Evolutionary conservation across 2,797 vertebrate species (phyloP), one percentile per base, ranked within the genome.

Genomic region (Tachyglossus aculeatus): DNA sequence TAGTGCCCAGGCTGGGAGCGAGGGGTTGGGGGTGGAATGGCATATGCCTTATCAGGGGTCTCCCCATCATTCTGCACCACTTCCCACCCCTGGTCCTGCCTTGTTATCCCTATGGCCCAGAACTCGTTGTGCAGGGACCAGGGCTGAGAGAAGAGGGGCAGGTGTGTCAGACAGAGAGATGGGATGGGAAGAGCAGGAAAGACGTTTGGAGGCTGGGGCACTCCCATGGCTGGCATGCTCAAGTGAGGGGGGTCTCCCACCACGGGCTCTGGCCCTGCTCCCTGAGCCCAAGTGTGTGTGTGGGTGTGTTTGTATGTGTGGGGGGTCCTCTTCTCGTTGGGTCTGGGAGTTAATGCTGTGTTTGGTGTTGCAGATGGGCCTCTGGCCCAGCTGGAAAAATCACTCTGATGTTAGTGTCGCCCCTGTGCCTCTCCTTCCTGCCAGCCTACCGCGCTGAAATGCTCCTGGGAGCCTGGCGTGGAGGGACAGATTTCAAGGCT

Each of bases 381-480:
- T 24, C 12, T 43, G 51, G 24, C 51, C 33, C 73, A 81, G 57
- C 70, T 67, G 78, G 73, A 80, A 82, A 73, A 73, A 55, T 41
- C 25, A 29, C 48, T 65, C 62, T 68, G 54, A 38, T 55, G 58
- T 68, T 24, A 52, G 54, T 22, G 32, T 53, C 37, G 27, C 2
- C 41, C 7, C 48, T 40, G 45, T n/a, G 44, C 25, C 58, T 64
- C 33, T 44, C 31, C 50, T 25, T 5, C 34, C 50, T 53, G 19
- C 27, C 14, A 44, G 21, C 51, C 34, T 18, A 14, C 13, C 21
- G 51, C 14, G 18, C 41, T 12, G 10, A 21, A 40, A 22, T 38
- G 37, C 29, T 2, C 54, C 43, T 53, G 12, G 45, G 60, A 75
- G 58, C 59, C 29, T 31, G 21, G 22, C 52, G 40, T 18, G 34